Percentiles rank a stretch among this genome's conserved stretches.
Evolutionary conservation across 2,797 vertebrate genomes (phyloP).

Genomic region (Artibeus jamaicensis): DNA sequence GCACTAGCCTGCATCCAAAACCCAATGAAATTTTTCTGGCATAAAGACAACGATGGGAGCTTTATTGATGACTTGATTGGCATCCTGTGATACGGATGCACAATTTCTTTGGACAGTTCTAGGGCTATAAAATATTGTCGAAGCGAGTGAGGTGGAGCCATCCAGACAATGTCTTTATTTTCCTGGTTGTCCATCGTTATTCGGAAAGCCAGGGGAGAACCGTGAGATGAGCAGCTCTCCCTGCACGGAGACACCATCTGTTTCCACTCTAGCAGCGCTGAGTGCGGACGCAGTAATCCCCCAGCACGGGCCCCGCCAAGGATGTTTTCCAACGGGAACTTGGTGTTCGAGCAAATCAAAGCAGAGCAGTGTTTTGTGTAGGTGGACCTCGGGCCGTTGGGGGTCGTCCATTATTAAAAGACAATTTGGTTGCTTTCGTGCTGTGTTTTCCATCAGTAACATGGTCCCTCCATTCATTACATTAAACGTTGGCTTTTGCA

Average conservation of each 20-base stretch:
- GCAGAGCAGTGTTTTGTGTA: neutral
- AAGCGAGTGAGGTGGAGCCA: neutral
- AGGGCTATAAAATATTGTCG: neutral
- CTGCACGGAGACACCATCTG: neutral
- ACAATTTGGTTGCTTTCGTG: neutral
- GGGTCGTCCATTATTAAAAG: neutral
- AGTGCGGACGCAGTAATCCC: neutral
- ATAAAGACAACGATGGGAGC: neutral
- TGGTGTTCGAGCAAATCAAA: constrained; percentile 1
- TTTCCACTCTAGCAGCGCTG: neutral
- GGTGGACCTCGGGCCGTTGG: neutral
- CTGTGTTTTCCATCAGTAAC: neutral
- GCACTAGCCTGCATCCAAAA: neutral
- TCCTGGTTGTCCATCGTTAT: neutral
- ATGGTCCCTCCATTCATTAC: neutral
- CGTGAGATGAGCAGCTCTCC: neutral
- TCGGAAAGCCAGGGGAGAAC: neutral
- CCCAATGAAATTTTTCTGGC: neutral
- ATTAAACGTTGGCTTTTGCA: constrained; percentile 4
- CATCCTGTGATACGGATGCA: neutral
- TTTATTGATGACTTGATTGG: constrained; percentile 11
- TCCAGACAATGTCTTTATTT: neutral
- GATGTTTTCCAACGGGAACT: constrained; percentile 17
- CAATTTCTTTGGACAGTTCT: neutral
- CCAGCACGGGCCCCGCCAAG: neutral